Evolutionary conservation across 30 jellyfish, hydroid and myxozoan genomes (phyloP).

Genomic region (Catostylus mosaicus): DNA sequence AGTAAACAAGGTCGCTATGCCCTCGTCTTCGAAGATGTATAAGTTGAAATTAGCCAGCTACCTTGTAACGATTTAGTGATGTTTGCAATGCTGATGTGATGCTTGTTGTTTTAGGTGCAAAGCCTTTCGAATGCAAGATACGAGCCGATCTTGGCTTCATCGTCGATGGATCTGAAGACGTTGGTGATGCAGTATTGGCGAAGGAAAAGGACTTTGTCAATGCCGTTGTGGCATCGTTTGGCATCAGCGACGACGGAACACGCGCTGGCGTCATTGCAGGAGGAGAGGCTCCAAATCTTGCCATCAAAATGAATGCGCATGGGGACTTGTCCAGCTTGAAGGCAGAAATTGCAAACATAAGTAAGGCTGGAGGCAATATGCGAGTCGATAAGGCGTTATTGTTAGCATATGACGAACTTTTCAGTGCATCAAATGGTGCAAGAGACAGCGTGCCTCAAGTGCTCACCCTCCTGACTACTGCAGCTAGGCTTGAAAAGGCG

Average conservation of each 20-base stretch:
- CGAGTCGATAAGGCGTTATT: constrained; percentile 39
- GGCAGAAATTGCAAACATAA: constrained; percentile 24
- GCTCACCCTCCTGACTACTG: constrained; percentile 57
- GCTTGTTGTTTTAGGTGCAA: constrained; percentile 28
- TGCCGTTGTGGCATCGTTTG: constrained; percentile 22
- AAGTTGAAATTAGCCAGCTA: too few species aligned
- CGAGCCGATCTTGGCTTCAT: constrained; percentile 44
- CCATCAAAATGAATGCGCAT: constrained; percentile 29
- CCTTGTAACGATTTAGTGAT: too few species aligned
- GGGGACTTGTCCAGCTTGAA: constrained; percentile 10
- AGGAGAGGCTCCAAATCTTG: constrained; percentile 6
- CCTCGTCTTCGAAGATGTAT: too few species aligned
- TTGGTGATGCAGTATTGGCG: not conserved
- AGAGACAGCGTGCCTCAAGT: constrained; percentile 51
- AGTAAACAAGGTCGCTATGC: too few species aligned
- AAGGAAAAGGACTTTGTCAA: constrained; percentile 36
- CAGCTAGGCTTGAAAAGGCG: constrained; percentile 8
- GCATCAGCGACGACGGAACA: constrained; percentile 2
- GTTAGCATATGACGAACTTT: constrained; percentile 34
- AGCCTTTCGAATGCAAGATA: constrained; percentile 21
- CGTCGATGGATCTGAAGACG: constrained; percentile 13
- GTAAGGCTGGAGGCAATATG: constrained; percentile 12
- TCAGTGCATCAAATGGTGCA: constrained; percentile 54
- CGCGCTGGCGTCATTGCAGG: constrained; percentile 56
- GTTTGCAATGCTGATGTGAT: too few species aligned